Evolutionary conservation across 1,140 invertebrate genomes (phyloP).

Genomic region (Hypsibius dujardini): DNA sequence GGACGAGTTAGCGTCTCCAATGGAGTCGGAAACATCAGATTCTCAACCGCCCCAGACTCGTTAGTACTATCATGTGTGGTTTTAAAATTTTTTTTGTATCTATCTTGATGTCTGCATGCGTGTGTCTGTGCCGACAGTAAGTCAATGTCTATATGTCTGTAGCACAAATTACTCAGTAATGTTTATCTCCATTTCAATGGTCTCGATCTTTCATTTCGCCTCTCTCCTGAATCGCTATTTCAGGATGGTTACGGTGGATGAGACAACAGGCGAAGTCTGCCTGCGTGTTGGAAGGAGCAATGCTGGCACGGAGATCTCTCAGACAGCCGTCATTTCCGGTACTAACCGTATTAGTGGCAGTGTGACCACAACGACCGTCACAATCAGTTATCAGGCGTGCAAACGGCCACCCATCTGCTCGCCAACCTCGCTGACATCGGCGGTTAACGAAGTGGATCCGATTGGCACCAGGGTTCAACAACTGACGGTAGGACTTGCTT

Average conservation of each 20-base stretch:
- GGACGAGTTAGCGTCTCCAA: too few relatives aligned
- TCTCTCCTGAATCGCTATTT: too few relatives aligned
- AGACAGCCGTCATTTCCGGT: not conserved
- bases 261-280: not conserved
- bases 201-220: too few relatives aligned
- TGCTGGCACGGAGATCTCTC: not conserved
- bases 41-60: too few relatives aligned
- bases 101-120: too few relatives aligned
- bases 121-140: too few relatives aligned
- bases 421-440: not conserved
- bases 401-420: not conserved
- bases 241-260: not conserved
- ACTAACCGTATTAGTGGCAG: not conserved
- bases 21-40: too few relatives aligned
- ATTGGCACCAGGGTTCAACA: slow-evolving; percentile 10
- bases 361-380: not conserved
- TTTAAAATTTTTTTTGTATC: too few relatives aligned
- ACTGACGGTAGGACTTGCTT: not conserved
- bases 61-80: too few relatives aligned
- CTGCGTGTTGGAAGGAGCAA: not conserved
- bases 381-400: not conserved
- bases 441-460: slow-evolving; percentile 6
- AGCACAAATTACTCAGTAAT: too few relatives aligned
- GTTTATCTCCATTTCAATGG: too few relatives aligned
- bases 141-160: too few relatives aligned